Percentiles rank a stretch among this genome's conserved stretches.
These are phyloP conservation scores for Gobio occitaniae DNA, from an alignment of 2,797 vertebrate species.

Conservation along the genomic window DNA sequence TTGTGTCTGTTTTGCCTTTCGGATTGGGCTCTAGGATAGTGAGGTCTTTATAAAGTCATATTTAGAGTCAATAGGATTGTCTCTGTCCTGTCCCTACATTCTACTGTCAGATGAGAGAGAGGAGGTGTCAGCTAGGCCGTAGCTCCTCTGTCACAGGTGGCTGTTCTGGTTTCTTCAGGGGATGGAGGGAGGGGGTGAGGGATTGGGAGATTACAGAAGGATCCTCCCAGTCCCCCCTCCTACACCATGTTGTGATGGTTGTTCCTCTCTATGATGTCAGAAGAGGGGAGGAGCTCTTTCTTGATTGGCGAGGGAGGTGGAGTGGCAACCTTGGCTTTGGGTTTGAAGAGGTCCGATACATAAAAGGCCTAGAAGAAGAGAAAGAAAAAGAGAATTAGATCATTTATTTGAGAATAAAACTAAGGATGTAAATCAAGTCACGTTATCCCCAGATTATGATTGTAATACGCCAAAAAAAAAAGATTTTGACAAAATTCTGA, in stretches of 20 bases:
- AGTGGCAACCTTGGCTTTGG: conserved; percentile 81
- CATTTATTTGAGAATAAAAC: neutral
- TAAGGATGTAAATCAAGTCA: neutral
- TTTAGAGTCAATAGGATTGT: conserved; percentile 80
- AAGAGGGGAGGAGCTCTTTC: conserved; percentile 93
- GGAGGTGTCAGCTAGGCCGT: conserved; percentile 68
- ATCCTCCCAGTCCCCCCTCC: conserved; percentile 66
- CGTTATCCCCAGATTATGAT: neutral
- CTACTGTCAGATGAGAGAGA: conserved; percentile 97
- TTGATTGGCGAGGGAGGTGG: conserved; percentile 89
- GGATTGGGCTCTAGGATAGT: conserved; percentile 75
- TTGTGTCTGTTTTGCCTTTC: conserved; percentile 68
- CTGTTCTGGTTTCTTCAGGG: conserved; percentile 61
- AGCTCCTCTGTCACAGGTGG: conserved; percentile 86
- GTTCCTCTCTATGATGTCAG: conserved; percentile 96
- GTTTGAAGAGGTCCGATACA: conserved; percentile 96
- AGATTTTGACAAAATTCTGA: too few relatives aligned
- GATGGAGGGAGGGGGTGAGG: conserved; percentile 18
- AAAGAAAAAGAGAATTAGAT: conserved; percentile 8
- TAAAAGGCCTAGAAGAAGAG: conserved; percentile 87
- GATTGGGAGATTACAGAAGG: conserved; percentile 38
- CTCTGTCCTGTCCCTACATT: conserved; percentile 96
- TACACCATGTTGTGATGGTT: conserved; percentile 98
- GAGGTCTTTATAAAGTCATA: conserved; percentile 56
- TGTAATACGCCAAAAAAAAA: neutral